Base-by-base conservation (phyloP, 2,113 vertebrate genomes). In the Phainopepla nitens region DNA sequence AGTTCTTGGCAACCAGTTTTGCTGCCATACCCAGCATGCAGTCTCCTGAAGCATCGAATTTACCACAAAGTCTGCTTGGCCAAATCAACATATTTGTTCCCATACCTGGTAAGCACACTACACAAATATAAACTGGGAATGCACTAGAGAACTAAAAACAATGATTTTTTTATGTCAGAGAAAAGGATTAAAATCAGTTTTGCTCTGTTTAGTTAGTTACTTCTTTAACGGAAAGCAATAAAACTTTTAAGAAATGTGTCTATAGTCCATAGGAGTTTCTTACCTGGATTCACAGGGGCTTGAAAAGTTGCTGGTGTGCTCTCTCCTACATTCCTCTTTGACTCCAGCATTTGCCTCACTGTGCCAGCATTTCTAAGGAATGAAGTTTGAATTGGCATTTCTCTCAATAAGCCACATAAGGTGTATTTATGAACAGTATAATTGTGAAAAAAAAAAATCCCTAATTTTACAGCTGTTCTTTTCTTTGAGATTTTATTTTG, bases 301-400 rank as follows among this genome's bases (percentile, higher is more conserved):
- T 97, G 98, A 87, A 98, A 96, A 73, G 97, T 92, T 80, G 96
- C 65, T 25, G 97, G 57, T 76, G 93, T 70, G n/a, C 56, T 97
- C 71, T 98, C 98, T 45, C 91, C 97, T 82, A 95, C 68, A 89
- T 93, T 98, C 92, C 98, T 98, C 85, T 98, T 98, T 73, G 98
- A 98, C 64, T 98, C 98, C 84, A 98, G 89, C 97, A 98, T 97
- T 77, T 98, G 98, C 54, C 98, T 98, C 86, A 98, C 98, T 49
- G 98, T 98, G 70, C 96, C 70, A 89, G 97, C 41, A 97, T 96
- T 98, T 96, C 98, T 98, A 83, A 5, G 69, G 80, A 97, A 97
- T 2, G 42, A 82, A 97, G 11, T 82, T 76, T 35, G 71, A 39
- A 76, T 70, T 68, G 87, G 61, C 13, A 72, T 61, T 97, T 89